Evolutionary conservation across 2,113 vertebrate genomes (phyloP), one percentile per base, ranked within the genome.

Genomic region (Indicator maculatus): DNA sequence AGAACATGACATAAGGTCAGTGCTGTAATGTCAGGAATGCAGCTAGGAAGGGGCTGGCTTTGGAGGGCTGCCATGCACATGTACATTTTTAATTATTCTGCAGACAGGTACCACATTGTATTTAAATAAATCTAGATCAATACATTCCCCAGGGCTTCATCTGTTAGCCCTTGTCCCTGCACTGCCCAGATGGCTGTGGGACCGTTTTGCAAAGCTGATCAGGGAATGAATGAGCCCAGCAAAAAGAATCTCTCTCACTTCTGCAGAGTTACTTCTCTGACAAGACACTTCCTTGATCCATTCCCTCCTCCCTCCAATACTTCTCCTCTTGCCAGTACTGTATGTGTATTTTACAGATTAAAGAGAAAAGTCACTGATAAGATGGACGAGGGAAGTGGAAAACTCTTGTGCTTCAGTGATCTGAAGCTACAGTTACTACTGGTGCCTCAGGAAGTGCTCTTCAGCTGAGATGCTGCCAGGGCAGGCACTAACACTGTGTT

Each of bases 1-100:
- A 74, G 87, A 92, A 69, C 39, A 75, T 52, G 80, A 91, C 94
- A 83, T 72, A 78, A 96, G 94, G 94, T 97, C 94, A 96, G 44
- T 38, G 36, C 55, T 91, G 59, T 69, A 95, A 97, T 88, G 79
- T 71, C 66, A 88, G 88, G 91, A 95, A 94, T 94, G 89, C 15
- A 78, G 80, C 66, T 75, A 52, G 55, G 76, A 92, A 92, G 33
- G 17, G 65, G 69, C 53, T 74, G 60, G 45, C 0, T 59, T 52
- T 45, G 36, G 64, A 84, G 59, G 60, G 64, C 16, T 87, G 74
- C 66, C 85, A 86, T 9, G 63, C 53, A 91, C 58, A 77, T 4
- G 58, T 27, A 86, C 72, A 86, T 71, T 80, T 95, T 80, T 78
- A 91, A 91, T 95, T 88, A 77, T 93, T 88, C 58, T 88, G 65